Conservation (phyloP, 1,140 invertebrate genomes). For the Tetramorium alpestre region DNA sequence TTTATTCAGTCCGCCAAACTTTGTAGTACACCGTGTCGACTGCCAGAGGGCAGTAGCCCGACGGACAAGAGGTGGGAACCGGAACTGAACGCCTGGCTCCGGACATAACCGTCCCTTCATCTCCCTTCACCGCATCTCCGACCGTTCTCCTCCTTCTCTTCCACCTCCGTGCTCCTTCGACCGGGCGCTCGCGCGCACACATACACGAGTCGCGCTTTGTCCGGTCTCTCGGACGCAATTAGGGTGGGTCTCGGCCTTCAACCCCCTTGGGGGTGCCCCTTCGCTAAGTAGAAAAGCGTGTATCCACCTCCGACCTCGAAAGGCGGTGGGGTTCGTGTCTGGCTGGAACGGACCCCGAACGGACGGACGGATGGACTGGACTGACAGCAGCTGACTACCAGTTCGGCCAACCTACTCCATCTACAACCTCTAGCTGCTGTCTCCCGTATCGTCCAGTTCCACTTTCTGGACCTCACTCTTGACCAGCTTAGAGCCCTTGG, state of each 20-base stretch:
- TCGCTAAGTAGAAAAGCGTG: conserved; percentile 86
- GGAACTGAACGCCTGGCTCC: conserved; percentile 81
- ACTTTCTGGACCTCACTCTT: conserved; percentile 72
- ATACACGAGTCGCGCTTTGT: conserved; percentile 85
- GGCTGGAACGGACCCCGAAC: conserved; percentile 71
- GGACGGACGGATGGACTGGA: conserved; percentile 69
- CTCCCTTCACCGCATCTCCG: conserved; percentile 22
- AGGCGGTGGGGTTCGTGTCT: conserved; percentile 74
- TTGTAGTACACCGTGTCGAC: conserved; percentile 86
- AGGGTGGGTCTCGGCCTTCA: conserved; percentile 83
- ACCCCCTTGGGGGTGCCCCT: conserved; percentile 80
- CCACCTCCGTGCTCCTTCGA: conserved; percentile 42
- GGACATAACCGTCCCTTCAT: conserved; percentile 79
- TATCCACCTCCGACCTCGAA: conserved; percentile 81
- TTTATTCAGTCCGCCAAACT: conserved; percentile 86
- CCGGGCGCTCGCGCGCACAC: conserved; percentile 71
- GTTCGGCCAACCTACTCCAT: conserved; percentile 64
- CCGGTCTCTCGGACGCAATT: conserved; percentile 86
- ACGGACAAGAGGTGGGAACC: conserved; percentile 81
- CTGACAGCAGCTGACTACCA: conserved; percentile 82
- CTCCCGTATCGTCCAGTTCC: conserved; percentile 68
- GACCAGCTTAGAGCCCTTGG: conserved; percentile 63
- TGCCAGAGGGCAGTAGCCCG: conserved; percentile 84
- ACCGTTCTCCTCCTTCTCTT: conserved; percentile 10
- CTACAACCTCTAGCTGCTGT: conserved; percentile 31